Evolutionary conservation across 1,140 invertebrate species (phyloP).

Genomic region (Anadara kagoshimensis): DNA sequence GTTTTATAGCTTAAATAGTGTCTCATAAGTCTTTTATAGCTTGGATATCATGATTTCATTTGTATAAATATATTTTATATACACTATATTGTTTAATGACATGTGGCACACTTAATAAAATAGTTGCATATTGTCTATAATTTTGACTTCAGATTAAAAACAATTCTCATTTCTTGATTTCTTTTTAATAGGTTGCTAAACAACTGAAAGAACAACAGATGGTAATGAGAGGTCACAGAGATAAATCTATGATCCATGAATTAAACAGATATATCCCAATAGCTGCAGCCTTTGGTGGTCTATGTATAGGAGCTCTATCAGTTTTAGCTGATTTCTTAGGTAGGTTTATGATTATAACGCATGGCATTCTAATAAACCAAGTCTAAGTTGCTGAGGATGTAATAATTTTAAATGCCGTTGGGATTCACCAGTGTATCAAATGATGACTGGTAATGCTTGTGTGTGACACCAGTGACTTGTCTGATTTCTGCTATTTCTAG

Average conservation of each 20-base stretch:
- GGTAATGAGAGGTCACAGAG: slow-evolving; percentile 99
- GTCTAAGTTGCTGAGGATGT: neutral
- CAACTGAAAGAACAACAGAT: slow-evolving; percentile 99
- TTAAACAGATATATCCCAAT: slow-evolving; percentile 99
- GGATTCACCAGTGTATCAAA: no score
- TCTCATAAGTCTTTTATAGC: no score
- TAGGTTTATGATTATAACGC: slow-evolving; percentile 50
- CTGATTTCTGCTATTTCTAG: no score
- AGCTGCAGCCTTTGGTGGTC: slow-evolving; percentile 97
- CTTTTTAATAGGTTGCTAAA: slow-evolving; percentile 89
- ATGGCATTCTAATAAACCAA: neutral
- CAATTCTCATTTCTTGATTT: no score
- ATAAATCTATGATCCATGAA: slow-evolving; percentile 99
- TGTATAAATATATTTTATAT: no score
- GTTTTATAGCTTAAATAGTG: no score
- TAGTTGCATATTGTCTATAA: neutral
- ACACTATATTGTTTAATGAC: neutral
- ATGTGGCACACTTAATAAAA: no score
- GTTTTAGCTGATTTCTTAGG: slow-evolving; percentile 98
- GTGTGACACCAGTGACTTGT: no score
- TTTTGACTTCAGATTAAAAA: neutral
- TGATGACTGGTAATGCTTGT: no score
- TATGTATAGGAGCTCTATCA: slow-evolving; percentile 98
- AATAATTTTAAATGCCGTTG: no score
- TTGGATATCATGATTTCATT: no score